phyloP scores from a whole-genome alignment of 2,888 invertebrate species.

The Apodemia mormo region DNA sequence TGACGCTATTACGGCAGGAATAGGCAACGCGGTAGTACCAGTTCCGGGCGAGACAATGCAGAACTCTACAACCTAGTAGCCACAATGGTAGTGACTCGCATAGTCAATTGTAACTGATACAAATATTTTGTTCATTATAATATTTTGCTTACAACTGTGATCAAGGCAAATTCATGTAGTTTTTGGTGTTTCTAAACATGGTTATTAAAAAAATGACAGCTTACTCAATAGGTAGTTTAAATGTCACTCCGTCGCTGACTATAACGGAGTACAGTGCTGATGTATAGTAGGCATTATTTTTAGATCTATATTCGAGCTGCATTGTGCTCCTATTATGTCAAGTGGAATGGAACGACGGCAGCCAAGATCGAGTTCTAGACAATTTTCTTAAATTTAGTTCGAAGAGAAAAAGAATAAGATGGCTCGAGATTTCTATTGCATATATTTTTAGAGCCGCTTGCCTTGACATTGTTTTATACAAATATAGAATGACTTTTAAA shows the following conservation, averaged over 20 bases:
- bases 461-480: neutral
- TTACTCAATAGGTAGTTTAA: too few species aligned
- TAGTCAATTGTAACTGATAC: too few species aligned
- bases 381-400: slow-evolving; percentile 30
- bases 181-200: too few species aligned
- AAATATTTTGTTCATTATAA: too few species aligned
- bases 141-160: too few species aligned
- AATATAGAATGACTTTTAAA: neutral
- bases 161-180: too few species aligned
- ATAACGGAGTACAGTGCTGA: slow-evolving; percentile 27
- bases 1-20: too few species aligned
- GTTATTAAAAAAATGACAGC: too few species aligned
- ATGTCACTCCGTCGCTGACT: neutral
- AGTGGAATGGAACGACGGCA: slow-evolving; percentile 36
- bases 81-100: too few species aligned
- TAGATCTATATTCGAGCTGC: slow-evolving; percentile 38
- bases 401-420: slow-evolving; percentile 22
- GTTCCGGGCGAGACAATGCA: too few species aligned
- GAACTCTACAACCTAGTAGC: too few species aligned
- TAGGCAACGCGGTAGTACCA: too few species aligned
- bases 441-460: neutral
- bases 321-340: slow-evolving; percentile 38
- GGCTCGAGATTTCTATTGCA: neutral
- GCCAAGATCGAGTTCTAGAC: slow-evolving; percentile 37
- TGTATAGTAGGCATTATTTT: slow-evolving; percentile 36